Percentiles rank a stretch among this genome's conserved stretches.
Conservation (phyloP, 2,797 vertebrate genomes). For the Eulemur mongoz region DNA sequence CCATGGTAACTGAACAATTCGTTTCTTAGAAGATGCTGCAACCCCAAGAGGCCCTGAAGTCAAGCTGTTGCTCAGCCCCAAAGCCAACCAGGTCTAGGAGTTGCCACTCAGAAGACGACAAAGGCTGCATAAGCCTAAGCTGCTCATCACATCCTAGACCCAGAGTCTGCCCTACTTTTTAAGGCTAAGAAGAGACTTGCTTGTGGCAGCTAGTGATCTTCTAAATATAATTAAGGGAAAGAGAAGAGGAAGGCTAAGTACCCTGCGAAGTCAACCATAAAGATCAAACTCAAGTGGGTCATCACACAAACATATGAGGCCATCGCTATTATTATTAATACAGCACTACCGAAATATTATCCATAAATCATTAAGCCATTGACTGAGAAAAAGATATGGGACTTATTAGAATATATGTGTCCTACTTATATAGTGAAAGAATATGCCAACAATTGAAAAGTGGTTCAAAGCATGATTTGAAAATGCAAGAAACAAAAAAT, state of each 20-base stretch:
- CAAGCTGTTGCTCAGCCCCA: not conserved
- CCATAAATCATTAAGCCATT: not conserved
- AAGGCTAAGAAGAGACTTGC: not conserved
- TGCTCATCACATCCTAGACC: not conserved
- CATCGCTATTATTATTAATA: not conserved
- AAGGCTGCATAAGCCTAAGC: not conserved
- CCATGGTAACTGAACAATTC: not conserved
- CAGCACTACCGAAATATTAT: not conserved
- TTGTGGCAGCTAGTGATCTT: not conserved
- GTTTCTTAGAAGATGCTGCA: not conserved
- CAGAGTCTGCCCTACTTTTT: not conserved
- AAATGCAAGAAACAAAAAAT: constrained; percentile 23
- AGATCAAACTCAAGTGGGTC: constrained; percentile 2
- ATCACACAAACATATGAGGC: not conserved
- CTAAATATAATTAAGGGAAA: constrained; percentile 2
- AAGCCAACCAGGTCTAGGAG: not conserved
- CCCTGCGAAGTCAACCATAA: not conserved
- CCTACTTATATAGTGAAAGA: not conserved
- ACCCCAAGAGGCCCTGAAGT: not conserved
- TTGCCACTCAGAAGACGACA: not conserved
- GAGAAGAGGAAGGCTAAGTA: not conserved
- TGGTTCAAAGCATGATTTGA: not conserved
- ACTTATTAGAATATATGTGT: constrained; percentile 4
- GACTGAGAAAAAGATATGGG: not conserved
- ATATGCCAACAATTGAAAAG: not conserved